These are phyloP conservation scores for Meandrusa payeni DNA, from an alignment of 2,888 invertebrate species.

Conservation along the genomic window DNA sequence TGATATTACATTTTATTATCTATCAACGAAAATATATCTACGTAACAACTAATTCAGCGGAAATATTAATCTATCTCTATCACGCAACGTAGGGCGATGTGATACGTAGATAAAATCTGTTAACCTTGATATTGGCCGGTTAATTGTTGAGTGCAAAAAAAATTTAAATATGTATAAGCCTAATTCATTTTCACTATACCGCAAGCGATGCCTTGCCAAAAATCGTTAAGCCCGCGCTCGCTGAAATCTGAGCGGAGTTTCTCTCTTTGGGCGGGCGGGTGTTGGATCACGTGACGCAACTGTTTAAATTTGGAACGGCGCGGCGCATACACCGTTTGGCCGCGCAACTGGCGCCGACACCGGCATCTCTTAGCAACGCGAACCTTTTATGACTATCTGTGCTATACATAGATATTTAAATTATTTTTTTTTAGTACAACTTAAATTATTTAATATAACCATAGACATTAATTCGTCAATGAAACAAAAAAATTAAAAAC, in stretches of 20 bases:
- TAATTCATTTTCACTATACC: constrained; percentile 19
- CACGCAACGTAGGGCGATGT: neutral
- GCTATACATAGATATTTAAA: constrained; percentile 59
- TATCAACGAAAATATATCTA: too few species aligned
- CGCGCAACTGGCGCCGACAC: constrained; percentile 53
- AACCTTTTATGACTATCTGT: constrained; percentile 71
- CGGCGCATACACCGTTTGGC: constrained; percentile 58
- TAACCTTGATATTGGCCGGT: constrained; percentile 63
- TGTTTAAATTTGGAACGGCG: constrained; percentile 72
- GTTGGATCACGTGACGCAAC: constrained; percentile 68
- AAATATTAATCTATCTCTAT: too few species aligned
- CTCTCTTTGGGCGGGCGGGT: constrained; percentile 79
- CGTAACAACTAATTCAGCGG: too few species aligned
- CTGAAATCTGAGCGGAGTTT: constrained; percentile 77
- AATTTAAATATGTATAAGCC: neutral
- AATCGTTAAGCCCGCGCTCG: constrained; percentile 46
- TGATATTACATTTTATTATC: too few species aligned
- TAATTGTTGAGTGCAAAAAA: neutral
- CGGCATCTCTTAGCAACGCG: constrained; percentile 62
- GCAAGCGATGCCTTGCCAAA: constrained; percentile 38
- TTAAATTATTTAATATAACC: too few species aligned
- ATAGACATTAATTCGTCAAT: too few species aligned
- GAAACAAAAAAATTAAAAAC: too few species aligned
- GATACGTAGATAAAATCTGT: constrained; percentile 27
- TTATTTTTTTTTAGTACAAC: too few species aligned